Conservation (phyloP, 2,888 invertebrate genomes). For the Eupithecia vulgata region DNA sequence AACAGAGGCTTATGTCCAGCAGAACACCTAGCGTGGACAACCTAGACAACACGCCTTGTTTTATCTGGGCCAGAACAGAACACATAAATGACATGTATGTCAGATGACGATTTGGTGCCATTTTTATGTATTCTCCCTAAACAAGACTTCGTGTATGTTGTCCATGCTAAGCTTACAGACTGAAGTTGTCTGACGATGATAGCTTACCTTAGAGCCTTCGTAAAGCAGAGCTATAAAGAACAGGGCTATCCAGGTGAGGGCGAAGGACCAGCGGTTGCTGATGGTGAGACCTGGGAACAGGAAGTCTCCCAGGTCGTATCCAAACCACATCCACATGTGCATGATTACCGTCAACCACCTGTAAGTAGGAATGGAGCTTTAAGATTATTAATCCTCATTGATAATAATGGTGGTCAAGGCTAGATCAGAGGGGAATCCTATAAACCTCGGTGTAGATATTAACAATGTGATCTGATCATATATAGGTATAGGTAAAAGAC, state of each 20-base stretch:
- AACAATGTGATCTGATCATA: too few relatives aligned
- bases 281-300: slow-evolving; percentile 86
- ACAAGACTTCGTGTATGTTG: too few relatives aligned
- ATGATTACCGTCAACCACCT: slow-evolving; percentile 61
- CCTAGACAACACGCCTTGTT: too few relatives aligned
- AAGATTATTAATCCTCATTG: background rate
- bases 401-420: too few relatives aligned
- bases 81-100: too few relatives aligned
- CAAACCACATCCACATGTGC: slow-evolving; percentile 88
- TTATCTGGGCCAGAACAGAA: too few relatives aligned
- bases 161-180: background rate
- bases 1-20: too few relatives aligned
- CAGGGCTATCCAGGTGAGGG: slow-evolving; percentile 84
- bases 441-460: too few relatives aligned
- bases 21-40: too few relatives aligned
- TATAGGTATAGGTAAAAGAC: too few relatives aligned
- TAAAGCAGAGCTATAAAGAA: slow-evolving; percentile 85
- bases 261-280: slow-evolving; percentile 78
- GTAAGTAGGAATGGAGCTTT: background rate
- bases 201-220: slow-evolving; percentile 81
- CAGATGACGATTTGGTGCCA: background rate
- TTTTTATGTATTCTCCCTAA: background rate
- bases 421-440: too few relatives aligned
- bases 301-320: slow-evolving; percentile 85
- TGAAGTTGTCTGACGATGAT: background rate